phyloP scores from a whole-genome alignment of 2,797 vertebrate species.

The Synaphobranchus kaupii region DNA sequence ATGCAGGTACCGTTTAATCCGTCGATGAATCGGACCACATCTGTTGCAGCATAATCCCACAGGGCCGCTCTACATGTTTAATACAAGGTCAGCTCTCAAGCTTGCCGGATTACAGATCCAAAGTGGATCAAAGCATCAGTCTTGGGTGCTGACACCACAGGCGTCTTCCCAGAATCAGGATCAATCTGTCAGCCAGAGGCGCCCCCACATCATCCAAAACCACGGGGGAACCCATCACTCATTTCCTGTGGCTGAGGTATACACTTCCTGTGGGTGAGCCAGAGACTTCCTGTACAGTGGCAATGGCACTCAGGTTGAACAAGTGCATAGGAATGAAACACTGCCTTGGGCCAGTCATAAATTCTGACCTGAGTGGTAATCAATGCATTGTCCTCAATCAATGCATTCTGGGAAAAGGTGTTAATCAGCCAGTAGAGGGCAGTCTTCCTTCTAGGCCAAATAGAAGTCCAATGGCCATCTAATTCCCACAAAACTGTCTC shows the following conservation, averaged over 20 bases:
- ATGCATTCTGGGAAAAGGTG: background rate
- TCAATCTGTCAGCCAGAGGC: background rate
- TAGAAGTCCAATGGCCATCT: background rate
- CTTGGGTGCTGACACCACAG: constrained; percentile 12
- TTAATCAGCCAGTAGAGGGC: background rate
- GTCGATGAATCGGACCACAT: constrained; percentile 34
- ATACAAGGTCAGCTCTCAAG: constrained; percentile 34
- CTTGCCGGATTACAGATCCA: constrained; percentile 41
- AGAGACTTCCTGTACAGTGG: background rate
- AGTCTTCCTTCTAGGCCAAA: background rate
- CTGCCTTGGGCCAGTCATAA: background rate
- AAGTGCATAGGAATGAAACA: background rate
- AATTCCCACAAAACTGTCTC: too few species aligned
- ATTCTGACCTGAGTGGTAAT: background rate
- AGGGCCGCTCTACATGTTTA: constrained; percentile 5
- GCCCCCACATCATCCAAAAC: background rate
- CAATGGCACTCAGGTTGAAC: background rate
- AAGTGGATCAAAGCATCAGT: constrained; percentile 46
- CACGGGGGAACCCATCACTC: too few species aligned
- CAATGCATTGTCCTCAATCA: background rate
- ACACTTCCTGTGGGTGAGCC: background rate
- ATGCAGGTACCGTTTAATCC: background rate
- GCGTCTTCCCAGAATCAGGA: background rate
- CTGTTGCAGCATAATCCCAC: constrained; percentile 40
- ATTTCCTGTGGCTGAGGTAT: background rate